These are phyloP conservation scores for Rhynchonema sp. DNA, from an alignment of 2,888 invertebrate genomes.

Conservation along the genomic window DNA sequence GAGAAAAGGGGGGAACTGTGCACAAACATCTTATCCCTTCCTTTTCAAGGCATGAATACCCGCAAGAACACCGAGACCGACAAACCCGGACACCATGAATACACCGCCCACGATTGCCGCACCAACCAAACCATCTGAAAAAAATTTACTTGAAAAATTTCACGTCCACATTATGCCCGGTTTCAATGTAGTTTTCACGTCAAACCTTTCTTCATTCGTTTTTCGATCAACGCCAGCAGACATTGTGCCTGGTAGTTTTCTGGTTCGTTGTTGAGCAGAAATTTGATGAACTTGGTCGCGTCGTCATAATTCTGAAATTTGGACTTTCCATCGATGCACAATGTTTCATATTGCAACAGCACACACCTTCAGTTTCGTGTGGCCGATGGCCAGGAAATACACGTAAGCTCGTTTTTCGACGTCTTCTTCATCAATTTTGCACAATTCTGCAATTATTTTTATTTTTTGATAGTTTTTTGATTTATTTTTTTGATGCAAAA, in stretches of 20 bases:
- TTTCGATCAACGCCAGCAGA: conserved; percentile 60
- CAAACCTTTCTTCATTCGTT: conserved; percentile 60
- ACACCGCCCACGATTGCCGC: conserved; percentile 22
- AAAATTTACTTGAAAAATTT: too few species aligned
- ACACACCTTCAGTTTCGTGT: conserved; percentile 59
- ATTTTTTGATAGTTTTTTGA: neutral
- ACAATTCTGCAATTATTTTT: conserved; percentile 26
- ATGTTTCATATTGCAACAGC: neutral
- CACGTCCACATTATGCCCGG: too few species aligned
- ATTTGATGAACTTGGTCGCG: conserved; percentile 59
- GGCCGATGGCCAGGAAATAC: conserved; percentile 80
- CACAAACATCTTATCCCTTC: too few species aligned
- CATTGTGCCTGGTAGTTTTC: conserved; percentile 68
- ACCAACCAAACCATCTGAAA: conserved; percentile 20
- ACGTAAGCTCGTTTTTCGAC: conserved; percentile 68
- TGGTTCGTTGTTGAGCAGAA: conserved; percentile 61
- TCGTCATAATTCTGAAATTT: conserved; percentile 46
- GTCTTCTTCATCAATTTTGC: conserved; percentile 39
- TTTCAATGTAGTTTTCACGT: neutral
- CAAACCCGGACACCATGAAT: conserved; percentile 13
- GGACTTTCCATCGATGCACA: neutral
- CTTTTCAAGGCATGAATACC: neutral
- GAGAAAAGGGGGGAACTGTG: too few species aligned
- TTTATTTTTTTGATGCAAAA: neutral
- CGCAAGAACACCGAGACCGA: neutral